Evolutionary conservation across 2,113 vertebrate genomes (phyloP).

Genomic region (Lophura nycthemera): DNA sequence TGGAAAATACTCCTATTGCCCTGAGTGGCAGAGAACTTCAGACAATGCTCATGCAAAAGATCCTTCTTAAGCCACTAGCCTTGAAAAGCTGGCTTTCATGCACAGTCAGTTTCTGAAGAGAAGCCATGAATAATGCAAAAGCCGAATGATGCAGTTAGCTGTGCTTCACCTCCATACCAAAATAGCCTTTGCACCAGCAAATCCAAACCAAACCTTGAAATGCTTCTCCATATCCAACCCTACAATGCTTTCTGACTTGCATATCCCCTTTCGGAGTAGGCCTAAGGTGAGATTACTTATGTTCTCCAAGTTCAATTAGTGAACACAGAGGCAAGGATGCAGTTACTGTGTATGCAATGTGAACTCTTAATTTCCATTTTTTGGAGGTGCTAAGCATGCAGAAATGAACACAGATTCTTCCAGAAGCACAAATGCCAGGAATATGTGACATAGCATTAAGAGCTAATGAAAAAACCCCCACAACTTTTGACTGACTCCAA

Average conservation of each 20-base stretch:
- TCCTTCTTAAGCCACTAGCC: neutral
- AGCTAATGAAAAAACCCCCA: neutral
- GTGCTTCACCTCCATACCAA: neutral
- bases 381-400: neutral
- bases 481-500: conserved; percentile 22
- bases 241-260: neutral
- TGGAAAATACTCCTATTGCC: neutral
- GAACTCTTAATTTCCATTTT: neutral
- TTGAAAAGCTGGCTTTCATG: neutral
- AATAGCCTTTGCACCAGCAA: neutral
- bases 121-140: neutral
- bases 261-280: neutral
- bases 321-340: neutral
- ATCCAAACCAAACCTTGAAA: neutral
- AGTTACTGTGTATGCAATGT: neutral
- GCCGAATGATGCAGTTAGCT: neutral
- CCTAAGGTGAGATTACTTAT: neutral
- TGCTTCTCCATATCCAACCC: neutral
- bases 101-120: neutral
- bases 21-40: neutral
- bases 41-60: neutral
- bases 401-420: conserved; percentile 18
- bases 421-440: conserved; percentile 26
- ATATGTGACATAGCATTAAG: neutral
- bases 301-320: neutral